Evolutionary conservation across 53 echinoderm and acorn worm genomes (phyloP).

Genomic region (Echinarachnius parma): DNA sequence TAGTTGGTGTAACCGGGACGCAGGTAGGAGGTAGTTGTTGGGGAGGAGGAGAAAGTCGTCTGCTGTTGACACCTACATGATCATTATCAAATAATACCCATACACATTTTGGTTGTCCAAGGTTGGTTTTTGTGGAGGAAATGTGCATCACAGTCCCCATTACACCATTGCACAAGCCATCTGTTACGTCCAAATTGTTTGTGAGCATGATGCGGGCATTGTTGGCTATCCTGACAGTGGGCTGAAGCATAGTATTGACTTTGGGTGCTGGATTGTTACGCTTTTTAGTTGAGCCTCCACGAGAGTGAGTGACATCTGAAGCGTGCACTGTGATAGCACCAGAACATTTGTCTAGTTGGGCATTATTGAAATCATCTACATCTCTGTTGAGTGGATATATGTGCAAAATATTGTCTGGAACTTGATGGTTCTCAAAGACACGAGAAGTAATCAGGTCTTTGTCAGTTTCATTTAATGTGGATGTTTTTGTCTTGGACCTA

Average conservation of each 20-base stretch:
- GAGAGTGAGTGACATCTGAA: conserved; percentile 4
- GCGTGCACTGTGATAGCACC: conserved; percentile 11
- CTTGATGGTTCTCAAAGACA: neutral
- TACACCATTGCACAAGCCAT: conserved; percentile 18
- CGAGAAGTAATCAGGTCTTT: conserved; percentile 5
- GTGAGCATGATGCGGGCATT: conserved; percentile 15
- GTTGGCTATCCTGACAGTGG: neutral
- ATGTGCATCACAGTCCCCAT: conserved; percentile 6
- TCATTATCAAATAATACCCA: conserved; percentile 35
- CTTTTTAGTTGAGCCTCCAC: conserved; percentile 4
- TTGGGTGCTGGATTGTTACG: conserved; percentile 5
- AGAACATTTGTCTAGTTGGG: conserved; percentile 1
- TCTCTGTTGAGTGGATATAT: conserved; percentile 26
- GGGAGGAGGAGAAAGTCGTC: conserved; percentile 20
- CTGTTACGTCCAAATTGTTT: neutral
- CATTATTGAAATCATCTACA: conserved; percentile 21
- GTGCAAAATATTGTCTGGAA: conserved; percentile 17
- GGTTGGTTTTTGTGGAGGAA: neutral
- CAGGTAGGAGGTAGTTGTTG: neutral
- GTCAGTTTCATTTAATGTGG: conserved; percentile 4
- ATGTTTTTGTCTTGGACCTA: neutral
- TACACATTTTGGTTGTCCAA: conserved; percentile 33
- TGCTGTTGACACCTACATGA: conserved; percentile 18
- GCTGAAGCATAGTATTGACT: neutral
- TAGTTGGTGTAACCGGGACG: conserved; percentile 18